phyloP scores from a whole-genome alignment of 2,113 vertebrate genomes.

The Boulengeromyrus knoepffleri region DNA sequence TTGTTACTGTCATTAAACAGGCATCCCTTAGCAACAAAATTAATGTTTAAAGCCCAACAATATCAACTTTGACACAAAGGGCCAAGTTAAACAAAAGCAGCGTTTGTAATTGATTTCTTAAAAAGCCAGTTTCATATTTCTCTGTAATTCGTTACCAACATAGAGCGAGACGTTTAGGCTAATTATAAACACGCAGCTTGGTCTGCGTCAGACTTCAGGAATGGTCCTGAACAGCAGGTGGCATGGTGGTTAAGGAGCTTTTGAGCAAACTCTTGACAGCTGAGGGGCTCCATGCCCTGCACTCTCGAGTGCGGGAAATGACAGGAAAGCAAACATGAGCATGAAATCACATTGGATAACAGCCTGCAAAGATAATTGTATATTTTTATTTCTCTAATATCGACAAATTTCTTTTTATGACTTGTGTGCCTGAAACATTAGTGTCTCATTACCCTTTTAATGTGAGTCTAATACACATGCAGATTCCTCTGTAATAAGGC shows the following conservation, averaged over 20 bases:
- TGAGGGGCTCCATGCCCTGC: not conserved
- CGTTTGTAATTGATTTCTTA: slow-evolving; percentile 37
- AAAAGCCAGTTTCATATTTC: slow-evolving; percentile 40
- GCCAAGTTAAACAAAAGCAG: slow-evolving; percentile 43
- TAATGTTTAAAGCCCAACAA: slow-evolving; percentile 57
- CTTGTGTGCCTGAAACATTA: not conserved
- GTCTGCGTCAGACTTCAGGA: slow-evolving; percentile 25
- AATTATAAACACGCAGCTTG: slow-evolving; percentile 44
- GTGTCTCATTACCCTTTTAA: not conserved
- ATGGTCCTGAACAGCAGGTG: not conserved
- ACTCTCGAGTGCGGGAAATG: not conserved
- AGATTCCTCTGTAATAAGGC: not conserved
- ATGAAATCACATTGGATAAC: not conserved
- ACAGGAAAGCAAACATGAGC: not conserved
- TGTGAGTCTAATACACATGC: not conserved
- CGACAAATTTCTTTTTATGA: not conserved
- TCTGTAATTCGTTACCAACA: slow-evolving; percentile 48
- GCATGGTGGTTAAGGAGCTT: not conserved
- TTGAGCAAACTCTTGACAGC: not conserved
- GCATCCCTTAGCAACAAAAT: slow-evolving; percentile 48
- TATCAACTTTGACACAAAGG: slow-evolving; percentile 54
- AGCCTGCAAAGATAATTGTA: not conserved
- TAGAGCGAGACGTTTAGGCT: slow-evolving; percentile 39
- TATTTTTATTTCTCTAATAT: slow-evolving; percentile 7
- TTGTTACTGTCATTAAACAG: slow-evolving; percentile 41